Conservation (phyloP, 2,888 invertebrate species). For the Ophioninae sp. region DNA sequence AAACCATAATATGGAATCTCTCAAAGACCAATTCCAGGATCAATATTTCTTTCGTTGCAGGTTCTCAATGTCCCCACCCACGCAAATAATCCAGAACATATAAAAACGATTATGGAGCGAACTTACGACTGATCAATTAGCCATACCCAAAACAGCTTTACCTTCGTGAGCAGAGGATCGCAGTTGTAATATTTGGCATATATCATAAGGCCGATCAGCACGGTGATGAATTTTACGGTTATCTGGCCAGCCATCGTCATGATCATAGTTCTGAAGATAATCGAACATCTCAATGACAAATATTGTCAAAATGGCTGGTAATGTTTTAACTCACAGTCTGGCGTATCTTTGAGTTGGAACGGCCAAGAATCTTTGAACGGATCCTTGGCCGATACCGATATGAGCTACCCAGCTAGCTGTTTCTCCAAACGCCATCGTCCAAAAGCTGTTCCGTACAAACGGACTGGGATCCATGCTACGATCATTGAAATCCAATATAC, state of each 20-base stretch:
- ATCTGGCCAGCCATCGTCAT: constrained; percentile 82
- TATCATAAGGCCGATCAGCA: constrained; percentile 84
- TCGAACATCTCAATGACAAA: neutral
- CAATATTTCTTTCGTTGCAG: neutral
- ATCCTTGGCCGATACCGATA: constrained; percentile 83
- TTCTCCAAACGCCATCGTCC: constrained; percentile 84
- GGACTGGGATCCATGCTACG: constrained; percentile 84
- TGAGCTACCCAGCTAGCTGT: constrained; percentile 83
- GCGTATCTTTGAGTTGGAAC: constrained; percentile 84
- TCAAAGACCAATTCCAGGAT: neutral
- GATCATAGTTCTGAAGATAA: constrained; percentile 75
- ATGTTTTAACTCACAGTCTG: constrained; percentile 77
- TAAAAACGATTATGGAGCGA: neutral
- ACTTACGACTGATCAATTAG: neutral
- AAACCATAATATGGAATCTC: neutral
- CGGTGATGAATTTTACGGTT: constrained; percentile 83
- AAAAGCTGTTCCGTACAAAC: constrained; percentile 84
- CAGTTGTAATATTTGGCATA: constrained; percentile 86
- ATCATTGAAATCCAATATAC: constrained; percentile 52
- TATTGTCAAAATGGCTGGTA: neutral
- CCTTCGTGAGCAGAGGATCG: constrained; percentile 84
- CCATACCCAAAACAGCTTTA: constrained; percentile 50
- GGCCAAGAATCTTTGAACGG: constrained; percentile 84
- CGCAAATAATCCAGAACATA: neutral
- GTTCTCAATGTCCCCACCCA: neutral